These are phyloP conservation scores for Phortica magna DNA, from an alignment of 2,888 invertebrate species.

Conservation along the genomic window DNA sequence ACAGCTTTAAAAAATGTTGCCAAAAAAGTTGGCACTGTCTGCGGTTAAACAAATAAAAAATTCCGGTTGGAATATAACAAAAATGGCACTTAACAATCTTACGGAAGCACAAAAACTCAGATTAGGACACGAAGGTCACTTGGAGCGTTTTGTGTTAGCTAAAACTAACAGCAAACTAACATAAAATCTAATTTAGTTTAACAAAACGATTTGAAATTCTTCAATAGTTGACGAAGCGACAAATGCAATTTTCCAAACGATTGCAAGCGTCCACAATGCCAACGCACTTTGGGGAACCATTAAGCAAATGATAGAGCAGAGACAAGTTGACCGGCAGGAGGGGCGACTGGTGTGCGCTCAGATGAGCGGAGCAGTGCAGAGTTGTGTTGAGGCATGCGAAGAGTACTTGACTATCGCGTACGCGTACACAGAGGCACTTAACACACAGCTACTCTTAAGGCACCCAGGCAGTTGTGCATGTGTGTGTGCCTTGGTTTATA, in stretches of 20 bases:
- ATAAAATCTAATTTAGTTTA: neutral
- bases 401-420: neutral
- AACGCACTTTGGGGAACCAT: slow-evolving; percentile 15
- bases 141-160: too few species aligned
- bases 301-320: neutral
- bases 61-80: too few species aligned
- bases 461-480: neutral
- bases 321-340: too few species aligned
- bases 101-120: too few species aligned
- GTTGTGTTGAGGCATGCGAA: neutral
- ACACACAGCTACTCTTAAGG: neutral
- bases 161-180: neutral
- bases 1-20: too few species aligned
- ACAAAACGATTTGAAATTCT: neutral
- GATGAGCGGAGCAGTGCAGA: neutral
- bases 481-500: neutral
- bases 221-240: neutral
- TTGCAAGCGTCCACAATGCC: neutral
- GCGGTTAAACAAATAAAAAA: too few species aligned
- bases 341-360: neutral
- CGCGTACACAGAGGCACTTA: neutral
- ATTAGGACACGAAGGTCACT: too few species aligned
- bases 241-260: slow-evolving; percentile 18
- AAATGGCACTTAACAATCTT: too few species aligned
- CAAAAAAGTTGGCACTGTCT: too few species aligned